A percentile compares a stretch with the other conserved stretches of the same genome.
phyloP scores from a whole-genome alignment of 2,888 invertebrate genomes.

The Camptogramma bilineatum region DNA sequence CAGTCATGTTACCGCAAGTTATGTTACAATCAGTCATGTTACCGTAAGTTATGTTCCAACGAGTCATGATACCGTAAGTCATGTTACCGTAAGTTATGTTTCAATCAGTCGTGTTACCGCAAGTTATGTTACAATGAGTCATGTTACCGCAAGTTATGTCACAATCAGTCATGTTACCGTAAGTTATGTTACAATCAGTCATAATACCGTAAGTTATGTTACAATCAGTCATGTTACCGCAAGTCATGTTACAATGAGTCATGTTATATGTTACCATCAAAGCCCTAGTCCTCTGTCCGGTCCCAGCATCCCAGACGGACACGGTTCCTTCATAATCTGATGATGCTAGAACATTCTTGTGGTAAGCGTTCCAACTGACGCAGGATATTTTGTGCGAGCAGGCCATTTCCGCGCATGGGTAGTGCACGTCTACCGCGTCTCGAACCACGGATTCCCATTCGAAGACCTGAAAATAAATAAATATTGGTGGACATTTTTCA shows the following conservation, averaged over 20 bases:
- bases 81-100: background rate
- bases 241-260: no score
- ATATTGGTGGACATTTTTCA: no score
- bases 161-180: background rate
- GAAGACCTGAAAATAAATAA: constrained; percentile 84
- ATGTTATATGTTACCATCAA: constrained; percentile 44
- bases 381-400: constrained; percentile 97
- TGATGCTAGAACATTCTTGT: constrained; percentile 92
- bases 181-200: no score
- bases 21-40: background rate
- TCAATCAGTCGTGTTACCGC: no score
- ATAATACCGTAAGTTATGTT: no score
- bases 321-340: constrained; percentile 98
- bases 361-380: constrained; percentile 97
- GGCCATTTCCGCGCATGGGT: constrained; percentile 96
- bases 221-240: no score
- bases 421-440: constrained; percentile 95
- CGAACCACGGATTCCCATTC: constrained; percentile 94
- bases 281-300: constrained; percentile 90
- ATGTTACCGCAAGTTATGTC: background rate
- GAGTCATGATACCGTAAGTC: background rate
- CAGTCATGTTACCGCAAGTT: background rate
- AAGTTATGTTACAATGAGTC: background rate
- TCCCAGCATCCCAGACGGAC: constrained; percentile 95
- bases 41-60: no score